phyloP scores from a whole-genome alignment of 2,113 vertebrate species.

The Ifrita kowaldi region DNA sequence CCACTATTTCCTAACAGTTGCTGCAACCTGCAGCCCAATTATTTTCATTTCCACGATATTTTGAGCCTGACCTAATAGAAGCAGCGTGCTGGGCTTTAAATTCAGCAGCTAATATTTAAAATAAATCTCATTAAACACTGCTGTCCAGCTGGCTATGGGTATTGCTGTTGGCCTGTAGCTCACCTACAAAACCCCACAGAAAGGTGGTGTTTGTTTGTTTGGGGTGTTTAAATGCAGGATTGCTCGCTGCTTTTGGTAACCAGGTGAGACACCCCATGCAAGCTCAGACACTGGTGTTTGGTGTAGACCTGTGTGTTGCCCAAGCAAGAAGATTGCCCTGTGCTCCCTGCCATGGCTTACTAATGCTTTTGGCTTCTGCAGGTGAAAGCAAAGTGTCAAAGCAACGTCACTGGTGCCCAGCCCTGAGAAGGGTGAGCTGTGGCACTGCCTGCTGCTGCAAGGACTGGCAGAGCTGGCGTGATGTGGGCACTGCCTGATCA shows the following conservation, averaged over 20 bases:
- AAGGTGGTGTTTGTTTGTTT: background rate
- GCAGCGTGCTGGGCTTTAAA: background rate
- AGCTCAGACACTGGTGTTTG: background rate
- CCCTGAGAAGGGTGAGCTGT: background rate
- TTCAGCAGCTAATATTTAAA: background rate
- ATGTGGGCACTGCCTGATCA: background rate
- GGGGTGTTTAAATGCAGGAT: background rate
- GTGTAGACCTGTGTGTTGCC: background rate
- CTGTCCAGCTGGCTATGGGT: background rate
- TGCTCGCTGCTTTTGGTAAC: background rate
- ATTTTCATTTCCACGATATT: background rate
- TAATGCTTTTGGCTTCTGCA: background rate
- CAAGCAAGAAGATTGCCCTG: background rate
- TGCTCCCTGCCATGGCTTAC: accelerated
- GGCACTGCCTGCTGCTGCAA: background rate
- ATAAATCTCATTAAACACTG: background rate
- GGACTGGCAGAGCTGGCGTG: accelerated
- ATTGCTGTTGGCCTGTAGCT: background rate
- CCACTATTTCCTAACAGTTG: background rate
- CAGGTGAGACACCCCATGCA: background rate
- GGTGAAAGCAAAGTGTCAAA: background rate
- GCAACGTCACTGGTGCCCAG: background rate
- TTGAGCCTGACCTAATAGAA: background rate
- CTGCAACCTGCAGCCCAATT: background rate
- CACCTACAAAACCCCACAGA: background rate